Evolutionary conservation across 2,113 vertebrate genomes (phyloP), one percentile per base, ranked within the genome.

Genomic region (Nothocercus julius): DNA sequence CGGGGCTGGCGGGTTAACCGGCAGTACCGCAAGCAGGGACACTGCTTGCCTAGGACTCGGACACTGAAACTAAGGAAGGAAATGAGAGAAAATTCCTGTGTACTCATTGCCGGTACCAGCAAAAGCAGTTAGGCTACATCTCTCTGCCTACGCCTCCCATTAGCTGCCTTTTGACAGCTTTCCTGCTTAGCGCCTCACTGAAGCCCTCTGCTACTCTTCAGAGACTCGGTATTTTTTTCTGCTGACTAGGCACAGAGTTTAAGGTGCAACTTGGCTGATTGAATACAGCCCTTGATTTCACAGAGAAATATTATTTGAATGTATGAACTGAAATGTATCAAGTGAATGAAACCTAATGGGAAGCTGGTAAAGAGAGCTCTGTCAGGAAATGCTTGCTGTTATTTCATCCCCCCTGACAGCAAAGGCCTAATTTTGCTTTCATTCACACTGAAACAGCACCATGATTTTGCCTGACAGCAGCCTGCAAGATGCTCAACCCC

Each of bases 271-370:
- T 78, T 36, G 68, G 40, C 72, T 83, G 64, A 67, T 10, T 63
- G 76, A 82, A 85, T 30, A 54, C 2, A 73, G 70, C 44, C 58
- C 54, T 90, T 93, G 42, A 44, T 69, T 87, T 75, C 68, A 47
- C 76, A 70, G 54, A 70, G 56, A 85, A 85, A 81, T 82, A 51
- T 17, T 74, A 44, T 42, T 74, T 67, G 45, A 87, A 73, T 30
- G 32, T 12, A 75, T 42, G 73, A 27, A 58, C 51, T 56, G 63
- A 91, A 91, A 88, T 30, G 47, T 68, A 88, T 44, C 47, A 70
- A 95, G 72, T 67, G 89, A 87, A 92, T 47, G 67, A 81, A 94
- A 78, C 22, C 38, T 85, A 81, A 95, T 21, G 47, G 82, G 56
- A 88, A 93, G 68, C 63, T 74, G 82, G 67, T 68, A 76, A 69